These are phyloP conservation scores for Plutella xylostella DNA, from an alignment of 2,888 invertebrate species.

Conservation along the genomic window DNA sequence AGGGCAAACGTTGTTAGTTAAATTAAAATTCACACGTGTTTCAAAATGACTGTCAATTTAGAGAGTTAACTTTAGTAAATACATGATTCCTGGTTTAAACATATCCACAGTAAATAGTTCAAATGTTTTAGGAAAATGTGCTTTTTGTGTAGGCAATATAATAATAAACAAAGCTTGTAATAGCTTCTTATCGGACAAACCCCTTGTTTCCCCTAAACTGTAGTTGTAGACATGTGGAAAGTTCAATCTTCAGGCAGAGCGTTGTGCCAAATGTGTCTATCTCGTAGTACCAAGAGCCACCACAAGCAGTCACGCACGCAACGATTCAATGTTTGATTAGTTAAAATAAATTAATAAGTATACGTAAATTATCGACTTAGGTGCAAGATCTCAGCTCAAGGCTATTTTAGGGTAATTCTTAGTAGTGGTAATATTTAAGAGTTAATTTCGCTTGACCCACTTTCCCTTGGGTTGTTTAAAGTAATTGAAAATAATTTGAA, in stretches of 20 bases:
- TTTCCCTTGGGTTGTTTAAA: constrained; percentile 46
- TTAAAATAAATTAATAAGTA: constrained; percentile 11
- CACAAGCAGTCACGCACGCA: too few species aligned
- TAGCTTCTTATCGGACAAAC: too few species aligned
- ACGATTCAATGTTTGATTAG: neutral
- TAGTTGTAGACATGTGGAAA: too few species aligned
- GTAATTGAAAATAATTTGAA: neutral
- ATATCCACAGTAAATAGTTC: constrained; percentile 25
- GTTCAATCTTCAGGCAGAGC: too few species aligned
- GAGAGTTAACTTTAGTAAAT: too few species aligned
- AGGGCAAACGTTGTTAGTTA: too few species aligned
- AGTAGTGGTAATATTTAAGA: constrained; percentile 34
- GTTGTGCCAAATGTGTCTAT: too few species aligned
- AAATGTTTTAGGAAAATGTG: constrained; percentile 22
- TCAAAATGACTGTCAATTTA: too few species aligned
- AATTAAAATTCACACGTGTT: too few species aligned
- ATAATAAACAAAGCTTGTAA: neutral
- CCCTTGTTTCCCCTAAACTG: constrained; percentile 2
- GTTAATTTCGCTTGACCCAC: constrained; percentile 48
- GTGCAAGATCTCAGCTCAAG: constrained; percentile 69
- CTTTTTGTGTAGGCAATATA: constrained; percentile 16
- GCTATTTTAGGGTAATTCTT: constrained; percentile 56
- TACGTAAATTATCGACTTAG: constrained; percentile 43
- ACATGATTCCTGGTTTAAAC: constrained; percentile 16
- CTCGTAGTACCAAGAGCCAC: too few species aligned